Evolutionary conservation across 2,113 vertebrate species (phyloP).

Genomic region (Ophthalmolycus amberensis): DNA sequence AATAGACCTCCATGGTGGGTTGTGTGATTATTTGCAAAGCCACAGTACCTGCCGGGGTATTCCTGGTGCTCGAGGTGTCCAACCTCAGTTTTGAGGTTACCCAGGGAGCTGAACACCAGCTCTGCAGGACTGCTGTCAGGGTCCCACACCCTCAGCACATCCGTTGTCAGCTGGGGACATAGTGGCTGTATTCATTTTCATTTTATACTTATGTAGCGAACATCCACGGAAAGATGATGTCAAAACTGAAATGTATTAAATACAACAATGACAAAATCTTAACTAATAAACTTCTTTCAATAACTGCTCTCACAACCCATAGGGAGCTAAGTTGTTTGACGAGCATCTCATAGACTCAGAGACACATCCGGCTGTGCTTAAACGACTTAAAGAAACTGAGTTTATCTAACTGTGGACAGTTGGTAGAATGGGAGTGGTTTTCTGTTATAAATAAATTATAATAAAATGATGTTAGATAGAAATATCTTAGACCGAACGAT

Average conservation of each 20-base stretch:
- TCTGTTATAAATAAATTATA: too few species aligned
- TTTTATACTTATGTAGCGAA: not conserved
- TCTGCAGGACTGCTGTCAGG: constrained; percentile 82
- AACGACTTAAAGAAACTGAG: too few species aligned
- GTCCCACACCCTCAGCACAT: constrained; percentile 84
- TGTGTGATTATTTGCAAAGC: constrained; percentile 29
- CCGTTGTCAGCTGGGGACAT: constrained; percentile 73
- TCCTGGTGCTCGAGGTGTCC: constrained; percentile 88
- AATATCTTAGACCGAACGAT: too few species aligned
- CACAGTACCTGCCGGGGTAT: constrained; percentile 60
- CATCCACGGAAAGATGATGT: not conserved
- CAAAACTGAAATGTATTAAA: not conserved
- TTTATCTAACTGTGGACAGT: too few species aligned
- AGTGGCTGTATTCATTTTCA: constrained; percentile 2
- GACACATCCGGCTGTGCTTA: too few species aligned
- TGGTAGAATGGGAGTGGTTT: too few species aligned
- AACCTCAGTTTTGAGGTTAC: constrained; percentile 82
- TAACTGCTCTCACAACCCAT: not conserved
- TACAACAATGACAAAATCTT: not conserved
- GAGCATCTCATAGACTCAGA: too few species aligned
- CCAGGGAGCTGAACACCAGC: constrained; percentile 86
- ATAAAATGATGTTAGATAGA: too few species aligned
- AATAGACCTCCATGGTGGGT: not conserved
- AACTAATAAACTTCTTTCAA: not conserved
- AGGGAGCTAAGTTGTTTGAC: not conserved